Evolutionary conservation across 2,113 vertebrate genomes (phyloP), one percentile per base, ranked within the genome.

Genomic region (Ardeotis arabs): DNA sequence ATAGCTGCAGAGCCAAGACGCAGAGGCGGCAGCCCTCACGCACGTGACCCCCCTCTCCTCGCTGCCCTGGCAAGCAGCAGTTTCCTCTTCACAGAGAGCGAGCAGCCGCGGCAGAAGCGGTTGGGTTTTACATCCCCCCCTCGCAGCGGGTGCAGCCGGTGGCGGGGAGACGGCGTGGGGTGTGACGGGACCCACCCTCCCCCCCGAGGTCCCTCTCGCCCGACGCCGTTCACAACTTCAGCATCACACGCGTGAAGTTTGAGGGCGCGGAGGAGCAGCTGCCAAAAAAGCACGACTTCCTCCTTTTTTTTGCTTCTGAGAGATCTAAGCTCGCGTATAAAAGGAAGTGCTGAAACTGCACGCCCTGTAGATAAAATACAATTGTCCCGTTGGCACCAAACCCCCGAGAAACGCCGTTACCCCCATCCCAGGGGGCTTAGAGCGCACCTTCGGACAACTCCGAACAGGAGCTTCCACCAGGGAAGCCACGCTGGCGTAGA

Each of bases 131-230:
- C 84, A 59, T 21, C 73, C 59, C 45, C 16, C 16, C 21, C 47
- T 37, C 0, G 0, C 53, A 0, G 37, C 0, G 3, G 58, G 60
- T 6, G 56, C 75, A 52, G 76, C 8, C 0, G 1, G 27, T 5
- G 23, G 39, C 4, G 1, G 8, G 63, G 53, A 52, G 74, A 21
- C 2, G 41, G 66, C 4, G 0, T 2, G 1, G 11, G 35, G 49
- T 31, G 62, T 11, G 67, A 72, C 2, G 1, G 15, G 6, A 25
- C 8, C 44, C 19, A 20, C 12, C 21, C 10, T 17, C 9, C 15
- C 9, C 24, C 37, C 2, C 33, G 29, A 17, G 24, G 47, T 62
- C 41, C 68, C 84, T 6, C 52, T 41, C 5, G 3, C 84, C 37
- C 7, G 1, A 17, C 4, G 4, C 37, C 7, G 2, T 21, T 11